Evolutionary conservation across 2,797 vertebrate genomes (phyloP).

Genomic region (Florisuga fusca): DNA sequence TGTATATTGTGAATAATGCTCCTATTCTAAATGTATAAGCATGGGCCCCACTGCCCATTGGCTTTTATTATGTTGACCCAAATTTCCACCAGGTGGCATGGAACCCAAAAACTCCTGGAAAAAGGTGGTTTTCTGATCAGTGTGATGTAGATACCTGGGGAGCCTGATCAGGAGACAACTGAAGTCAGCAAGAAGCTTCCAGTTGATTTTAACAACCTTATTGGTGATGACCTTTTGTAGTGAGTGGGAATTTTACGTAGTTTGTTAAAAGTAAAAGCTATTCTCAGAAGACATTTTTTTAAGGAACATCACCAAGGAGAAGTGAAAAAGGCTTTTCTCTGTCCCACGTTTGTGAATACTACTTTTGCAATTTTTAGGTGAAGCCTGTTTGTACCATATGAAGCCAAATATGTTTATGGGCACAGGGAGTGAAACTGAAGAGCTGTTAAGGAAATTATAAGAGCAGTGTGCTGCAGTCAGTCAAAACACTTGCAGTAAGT

Average conservation of each 20-base stretch:
- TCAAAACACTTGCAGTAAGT: not conserved
- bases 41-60: not conserved
- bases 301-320: not conserved
- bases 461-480: not conserved
- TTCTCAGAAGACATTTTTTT: not conserved
- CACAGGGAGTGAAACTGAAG: not conserved
- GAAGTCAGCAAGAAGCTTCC: not conserved
- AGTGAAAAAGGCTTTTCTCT: not conserved
- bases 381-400: not conserved
- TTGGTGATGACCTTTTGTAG: not conserved
- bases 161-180: not conserved
- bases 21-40: not conserved
- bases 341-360: not conserved
- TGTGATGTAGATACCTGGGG: not conserved
- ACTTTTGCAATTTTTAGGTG: not conserved
- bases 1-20: not conserved
- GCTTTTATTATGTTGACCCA: slow-evolving; percentile 17
- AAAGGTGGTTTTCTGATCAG: not conserved
- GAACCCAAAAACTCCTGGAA: not conserved
- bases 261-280: not conserved
- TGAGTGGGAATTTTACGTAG: not conserved
- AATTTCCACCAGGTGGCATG: slow-evolving; percentile 42
- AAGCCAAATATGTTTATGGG: not conserved
- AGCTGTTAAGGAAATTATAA: not conserved
- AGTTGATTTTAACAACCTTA: not conserved